Evolutionary conservation across 2,888 invertebrate species (phyloP), one percentile per base, ranked within the genome.

Genomic region (Rhingia rostrata): DNA sequence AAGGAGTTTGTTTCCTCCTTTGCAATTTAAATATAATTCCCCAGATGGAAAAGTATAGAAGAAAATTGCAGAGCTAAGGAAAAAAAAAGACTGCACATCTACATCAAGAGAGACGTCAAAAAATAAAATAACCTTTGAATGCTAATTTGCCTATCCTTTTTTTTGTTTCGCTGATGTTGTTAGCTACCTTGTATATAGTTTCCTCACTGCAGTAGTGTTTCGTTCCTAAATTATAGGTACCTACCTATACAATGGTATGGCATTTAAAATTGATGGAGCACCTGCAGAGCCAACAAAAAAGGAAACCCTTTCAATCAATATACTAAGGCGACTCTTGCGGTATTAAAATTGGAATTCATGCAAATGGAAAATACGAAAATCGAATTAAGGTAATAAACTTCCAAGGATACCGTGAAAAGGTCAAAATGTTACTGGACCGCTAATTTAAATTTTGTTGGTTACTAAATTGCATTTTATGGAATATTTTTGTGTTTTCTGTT

Each of bases 21-120:
- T 70, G 70, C 70, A 70, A 70, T 70, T 70, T 70, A 70, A 70
- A 70, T 70, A 60, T 60, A 60, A 41, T 58, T 70, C 60, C 32
- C 37, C 10, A 58, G 47, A 49, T 33, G 70, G 14, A 47, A 10
- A 33, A 61, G 32, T 37, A 22, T 30, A 47, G 41, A 70, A 41
- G 41, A 14, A 58, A 60, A 39, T 49, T 12, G 32, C 6, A 2
- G 32, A 70, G 41, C 32, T 49, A 41, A 35, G 12, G 12, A 47
- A 47, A 37, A 45, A 32, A 12, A 43, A 37, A 10, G 35, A 41
- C 56, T 30, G 14, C 2, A 33, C 33, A 33, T 14, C 43, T 45
- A 37, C 61, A 43, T 3, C 43, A 35, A 33, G n/a, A 51, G 41
- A 14, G 10, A 22, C 37, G 9, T 35, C 33, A 14, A 22, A n/a